A percentile compares a stretch with the other conserved stretches of the same genome.
phyloP scores from a whole-genome alignment of 1,140 invertebrate genomes.

The Scylla paramamosain region DNA sequence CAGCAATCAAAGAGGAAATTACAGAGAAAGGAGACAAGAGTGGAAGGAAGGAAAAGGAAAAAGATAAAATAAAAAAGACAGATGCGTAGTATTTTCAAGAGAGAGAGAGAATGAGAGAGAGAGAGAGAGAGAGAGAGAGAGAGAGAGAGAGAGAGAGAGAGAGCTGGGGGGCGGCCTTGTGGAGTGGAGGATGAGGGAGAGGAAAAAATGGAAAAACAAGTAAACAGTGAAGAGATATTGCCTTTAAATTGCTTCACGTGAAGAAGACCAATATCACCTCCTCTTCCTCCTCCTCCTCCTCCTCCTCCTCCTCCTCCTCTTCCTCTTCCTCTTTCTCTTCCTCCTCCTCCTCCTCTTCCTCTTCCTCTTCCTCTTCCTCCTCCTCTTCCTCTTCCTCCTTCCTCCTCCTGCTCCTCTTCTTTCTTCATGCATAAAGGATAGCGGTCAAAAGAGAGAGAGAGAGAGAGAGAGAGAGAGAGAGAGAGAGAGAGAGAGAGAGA shows the following conservation, averaged over 20 bases:
- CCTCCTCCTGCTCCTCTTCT: neutral
- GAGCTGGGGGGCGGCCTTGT: neutral
- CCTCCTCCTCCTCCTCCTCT: neutral
- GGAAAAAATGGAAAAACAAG: neutral
- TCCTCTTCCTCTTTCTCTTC: neutral
- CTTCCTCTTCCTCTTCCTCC: neutral
- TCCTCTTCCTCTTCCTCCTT: neutral
- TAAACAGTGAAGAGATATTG: conserved; percentile 4
- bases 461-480: no score
- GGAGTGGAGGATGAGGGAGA: neutral
- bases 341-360: neutral
- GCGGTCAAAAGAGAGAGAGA: no score
- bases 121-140: neutral
- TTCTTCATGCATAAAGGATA: neutral
- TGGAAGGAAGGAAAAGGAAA: no score
- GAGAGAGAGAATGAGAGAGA: no score
- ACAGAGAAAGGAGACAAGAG: no score
- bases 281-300: neutral
- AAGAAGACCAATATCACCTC: neutral
- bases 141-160: neutral
- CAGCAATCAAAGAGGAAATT: no score
- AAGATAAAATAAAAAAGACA: no score
- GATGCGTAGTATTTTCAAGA: no score
- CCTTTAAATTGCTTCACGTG: neutral
- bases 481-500: no score